Conservation (phyloP, 2,888 invertebrate genomes). For the Mayetiola destructor region DNA sequence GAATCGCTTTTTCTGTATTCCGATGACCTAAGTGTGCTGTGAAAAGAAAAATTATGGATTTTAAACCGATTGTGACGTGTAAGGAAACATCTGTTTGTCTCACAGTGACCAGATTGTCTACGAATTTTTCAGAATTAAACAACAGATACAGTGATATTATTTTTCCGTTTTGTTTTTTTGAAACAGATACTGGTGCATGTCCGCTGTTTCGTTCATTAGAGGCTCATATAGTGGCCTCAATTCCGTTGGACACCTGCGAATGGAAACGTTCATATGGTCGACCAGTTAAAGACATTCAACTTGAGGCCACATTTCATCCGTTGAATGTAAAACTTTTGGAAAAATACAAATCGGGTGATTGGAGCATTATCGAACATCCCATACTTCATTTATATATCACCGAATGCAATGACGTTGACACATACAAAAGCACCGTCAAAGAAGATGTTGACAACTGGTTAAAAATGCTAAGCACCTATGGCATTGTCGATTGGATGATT, state of each 20-base stretch:
- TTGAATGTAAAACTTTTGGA: constrained; percentile 56
- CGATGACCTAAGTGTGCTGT: background rate
- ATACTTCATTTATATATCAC: constrained; percentile 92
- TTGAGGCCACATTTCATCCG: constrained; percentile 68
- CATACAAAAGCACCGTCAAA: constrained; percentile 71
- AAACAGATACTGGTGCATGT: constrained; percentile 66
- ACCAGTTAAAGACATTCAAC: constrained; percentile 66
- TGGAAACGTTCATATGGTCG: constrained; percentile 85
- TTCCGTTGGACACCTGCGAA: constrained; percentile 78
- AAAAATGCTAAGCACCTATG: constrained; percentile 55
- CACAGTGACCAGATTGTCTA: background rate
- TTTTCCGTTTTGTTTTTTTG: background rate
- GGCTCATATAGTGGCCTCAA: constrained; percentile 57
- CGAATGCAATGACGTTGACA: constrained; percentile 84
- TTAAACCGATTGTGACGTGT: constrained; percentile 30
- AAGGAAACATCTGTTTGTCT: too few species aligned
- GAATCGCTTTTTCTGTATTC: background rate
- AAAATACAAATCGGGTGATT: constrained; percentile 51
- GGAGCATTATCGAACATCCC: constrained; percentile 72
- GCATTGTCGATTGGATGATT: constrained; percentile 84
- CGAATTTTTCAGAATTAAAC: background rate
- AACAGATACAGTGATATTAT: background rate
- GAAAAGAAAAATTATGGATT: constrained; percentile 28
- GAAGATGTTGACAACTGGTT: constrained; percentile 86
- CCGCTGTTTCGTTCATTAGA: constrained; percentile 72